Percentiles rank a stretch among this genome's conserved stretches.
These are phyloP conservation scores for Platichthys flesus DNA, from an alignment of 2,113 vertebrate genomes.

Conservation along the genomic window DNA sequence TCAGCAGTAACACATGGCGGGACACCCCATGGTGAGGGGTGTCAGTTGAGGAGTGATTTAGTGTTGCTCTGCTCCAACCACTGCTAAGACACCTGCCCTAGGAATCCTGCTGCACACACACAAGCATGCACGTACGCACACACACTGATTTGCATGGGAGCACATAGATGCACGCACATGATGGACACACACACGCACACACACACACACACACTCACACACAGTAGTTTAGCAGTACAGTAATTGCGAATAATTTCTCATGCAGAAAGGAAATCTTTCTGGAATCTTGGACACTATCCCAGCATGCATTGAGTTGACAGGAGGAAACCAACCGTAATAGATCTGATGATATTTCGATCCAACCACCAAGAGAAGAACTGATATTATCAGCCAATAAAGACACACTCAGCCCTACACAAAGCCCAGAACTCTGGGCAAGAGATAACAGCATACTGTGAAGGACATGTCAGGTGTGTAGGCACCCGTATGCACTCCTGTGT, in stretches of 20 bases:
- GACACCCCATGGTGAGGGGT: constrained; percentile 80
- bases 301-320: constrained; percentile 10
- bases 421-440: neutral
- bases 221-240: neutral
- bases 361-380: constrained; percentile 2
- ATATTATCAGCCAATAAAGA: constrained; percentile 4
- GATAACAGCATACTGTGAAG: neutral
- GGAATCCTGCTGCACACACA: constrained; percentile 69
- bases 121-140: too few relatives aligned
- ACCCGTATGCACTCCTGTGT: neutral
- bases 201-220: neutral
- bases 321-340: constrained; percentile 18
- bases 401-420: neutral
- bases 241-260: neutral
- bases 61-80: constrained; percentile 69
- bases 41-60: constrained; percentile 83
- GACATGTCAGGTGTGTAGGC: neutral
- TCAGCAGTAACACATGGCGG: constrained; percentile 80
- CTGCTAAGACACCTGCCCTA: constrained; percentile 83
- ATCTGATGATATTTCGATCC: neutral
- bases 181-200: neutral
- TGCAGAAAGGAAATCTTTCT: neutral
- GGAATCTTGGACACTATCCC: constrained; percentile 3
- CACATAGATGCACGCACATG: neutral
- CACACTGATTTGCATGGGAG: neutral